phyloP scores from a whole-genome alignment of 2,888 invertebrate genomes.

The Cistogaster globosa region DNA sequence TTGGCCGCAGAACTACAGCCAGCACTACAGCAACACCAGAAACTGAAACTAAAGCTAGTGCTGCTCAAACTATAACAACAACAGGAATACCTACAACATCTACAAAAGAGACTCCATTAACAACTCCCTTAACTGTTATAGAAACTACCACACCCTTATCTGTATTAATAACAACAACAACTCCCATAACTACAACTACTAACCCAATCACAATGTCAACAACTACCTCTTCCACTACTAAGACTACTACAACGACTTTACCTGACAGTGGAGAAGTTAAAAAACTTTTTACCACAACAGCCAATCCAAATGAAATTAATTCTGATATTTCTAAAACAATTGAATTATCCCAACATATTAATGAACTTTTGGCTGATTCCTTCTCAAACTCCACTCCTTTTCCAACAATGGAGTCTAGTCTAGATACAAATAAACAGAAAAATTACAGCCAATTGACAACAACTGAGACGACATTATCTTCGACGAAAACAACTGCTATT shows the following conservation, averaged over 20 bases:
- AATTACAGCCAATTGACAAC: slow-evolving; percentile 58
- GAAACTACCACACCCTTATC: slow-evolving; percentile 75
- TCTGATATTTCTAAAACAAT: slow-evolving; percentile 63
- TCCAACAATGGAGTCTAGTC: slow-evolving; percentile 74
- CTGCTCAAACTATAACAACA: slow-evolving; percentile 74
- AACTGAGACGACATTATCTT: slow-evolving; percentile 57
- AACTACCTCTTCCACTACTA: slow-evolving; percentile 73
- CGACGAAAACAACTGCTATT: slow-evolving; percentile 36
- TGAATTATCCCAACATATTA: slow-evolving; percentile 68
- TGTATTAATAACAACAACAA: slow-evolving; percentile 73
- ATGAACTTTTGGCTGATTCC: slow-evolving; percentile 71
- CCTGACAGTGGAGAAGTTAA: slow-evolving; percentile 49
- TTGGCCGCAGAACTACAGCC: slow-evolving; percentile 80
- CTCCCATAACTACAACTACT: slow-evolving; percentile 67
- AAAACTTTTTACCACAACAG: slow-evolving; percentile 66
- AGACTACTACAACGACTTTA: slow-evolving; percentile 66
- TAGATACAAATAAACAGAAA: slow-evolving; percentile 72
- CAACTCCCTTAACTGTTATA: slow-evolving; percentile 73
- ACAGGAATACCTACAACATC: slow-evolving; percentile 73
- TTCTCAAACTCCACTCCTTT: slow-evolving; percentile 67
- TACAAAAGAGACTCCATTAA: slow-evolving; percentile 75
- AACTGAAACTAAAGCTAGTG: slow-evolving; percentile 73
- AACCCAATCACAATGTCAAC: slow-evolving; percentile 73
- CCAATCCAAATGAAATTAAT: slow-evolving; percentile 66
- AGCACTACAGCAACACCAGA: slow-evolving; percentile 74